phyloP scores from a whole-genome alignment of 2,113 vertebrate genomes.

The Notothenia coriiceps region DNA sequence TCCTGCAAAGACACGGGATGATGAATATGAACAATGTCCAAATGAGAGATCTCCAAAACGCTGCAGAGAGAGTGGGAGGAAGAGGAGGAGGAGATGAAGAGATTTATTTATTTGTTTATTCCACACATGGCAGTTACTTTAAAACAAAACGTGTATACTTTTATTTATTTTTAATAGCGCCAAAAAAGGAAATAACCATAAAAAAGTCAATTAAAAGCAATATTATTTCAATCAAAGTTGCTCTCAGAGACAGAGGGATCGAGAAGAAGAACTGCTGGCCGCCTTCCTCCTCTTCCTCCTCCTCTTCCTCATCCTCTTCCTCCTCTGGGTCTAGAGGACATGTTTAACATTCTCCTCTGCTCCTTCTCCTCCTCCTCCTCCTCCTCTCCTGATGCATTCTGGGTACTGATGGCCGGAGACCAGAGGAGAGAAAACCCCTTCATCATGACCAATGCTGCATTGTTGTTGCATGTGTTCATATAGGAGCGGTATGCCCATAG shows the following conservation, averaged over 20 bases:
- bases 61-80: conserved; percentile 43
- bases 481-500: background rate
- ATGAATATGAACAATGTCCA: conserved; percentile 13
- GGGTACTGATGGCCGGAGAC: conserved; percentile 75
- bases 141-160: too few species aligned
- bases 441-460: conserved; percentile 66
- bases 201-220: too few species aligned
- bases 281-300: background rate
- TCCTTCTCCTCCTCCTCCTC: conserved; percentile 66
- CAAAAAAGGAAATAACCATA: too few species aligned
- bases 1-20: background rate
- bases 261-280: conserved; percentile 63
- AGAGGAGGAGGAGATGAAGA: conserved; percentile 21
- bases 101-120: background rate
- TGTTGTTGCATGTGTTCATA: conserved; percentile 17
- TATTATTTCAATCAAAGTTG: too few species aligned
- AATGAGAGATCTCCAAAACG: conserved; percentile 19
- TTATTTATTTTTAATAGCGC: too few species aligned
- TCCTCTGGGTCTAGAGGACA: conserved; percentile 81
- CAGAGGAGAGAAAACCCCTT: conserved; percentile 64
- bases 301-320: conserved; percentile 49
- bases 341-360: conserved; percentile 83
- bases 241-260: background rate
- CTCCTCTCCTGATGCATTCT: conserved; percentile 75
- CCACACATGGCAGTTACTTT: too few species aligned